Evolutionary conservation across 2,888 invertebrate species (phyloP).

Genomic region (Scelioninae gen. 1): DNA sequence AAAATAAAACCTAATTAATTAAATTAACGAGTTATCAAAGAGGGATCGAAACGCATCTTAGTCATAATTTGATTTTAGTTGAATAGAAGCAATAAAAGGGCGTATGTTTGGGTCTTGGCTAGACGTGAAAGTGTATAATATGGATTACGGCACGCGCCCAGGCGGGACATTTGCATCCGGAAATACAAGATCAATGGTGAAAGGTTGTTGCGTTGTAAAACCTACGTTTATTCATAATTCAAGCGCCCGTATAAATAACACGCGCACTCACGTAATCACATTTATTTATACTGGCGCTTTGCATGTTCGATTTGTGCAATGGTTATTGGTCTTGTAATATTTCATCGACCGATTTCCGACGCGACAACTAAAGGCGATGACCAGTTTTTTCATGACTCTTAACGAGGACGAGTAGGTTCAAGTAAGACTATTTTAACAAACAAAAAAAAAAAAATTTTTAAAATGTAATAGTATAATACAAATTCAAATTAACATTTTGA

Average conservation of each 20-base stretch:
- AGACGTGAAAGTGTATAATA: conserved; percentile 39
- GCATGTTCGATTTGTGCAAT: not conserved
- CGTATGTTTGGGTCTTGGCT: not conserved
- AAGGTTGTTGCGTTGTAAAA: conserved; percentile 56
- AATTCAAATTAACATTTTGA: not conserved
- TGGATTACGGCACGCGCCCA: conserved; percentile 41
- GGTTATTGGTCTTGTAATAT: not conserved
- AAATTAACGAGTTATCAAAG: no score
- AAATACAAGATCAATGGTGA: conserved; percentile 63
- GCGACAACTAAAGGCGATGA: not conserved
- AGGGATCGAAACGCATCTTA: no score
- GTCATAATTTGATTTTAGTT: conserved; percentile 18
- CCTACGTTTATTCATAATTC: conserved; percentile 62
- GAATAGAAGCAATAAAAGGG: conserved; percentile 24
- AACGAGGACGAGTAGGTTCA: no score
- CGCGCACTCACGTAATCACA: conserved; percentile 26
- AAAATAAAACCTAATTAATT: no score
- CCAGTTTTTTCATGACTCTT: not conserved
- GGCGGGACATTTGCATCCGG: conserved; percentile 45
- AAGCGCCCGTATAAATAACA: conserved; percentile 43
- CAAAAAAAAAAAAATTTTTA: no score
- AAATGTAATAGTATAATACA: not conserved
- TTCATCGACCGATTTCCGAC: conserved; percentile 4
- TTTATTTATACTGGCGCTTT: conserved; percentile 29
- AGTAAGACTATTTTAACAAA: no score